A percentile compares a stretch with the other conserved stretches of the same genome.
Conservation (phyloP, 2,113 vertebrate genomes). For the Dipodomys spectabilis region DNA sequence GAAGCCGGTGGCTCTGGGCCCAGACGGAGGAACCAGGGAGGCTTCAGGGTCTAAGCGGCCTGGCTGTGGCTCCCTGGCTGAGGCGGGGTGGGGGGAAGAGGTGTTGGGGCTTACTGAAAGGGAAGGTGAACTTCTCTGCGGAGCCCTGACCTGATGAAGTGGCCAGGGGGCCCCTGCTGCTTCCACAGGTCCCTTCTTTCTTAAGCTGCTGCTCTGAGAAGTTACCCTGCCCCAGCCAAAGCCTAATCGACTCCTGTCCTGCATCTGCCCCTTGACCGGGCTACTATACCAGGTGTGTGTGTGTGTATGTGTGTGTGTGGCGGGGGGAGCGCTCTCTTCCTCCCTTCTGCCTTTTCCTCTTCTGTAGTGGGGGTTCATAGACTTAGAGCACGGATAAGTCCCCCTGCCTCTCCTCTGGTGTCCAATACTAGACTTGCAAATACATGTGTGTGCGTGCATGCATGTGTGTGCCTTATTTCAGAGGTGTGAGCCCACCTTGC, state of each 20-base stretch:
- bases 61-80: not conserved
- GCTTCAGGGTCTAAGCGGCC: not conserved
- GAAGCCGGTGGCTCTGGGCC: not conserved
- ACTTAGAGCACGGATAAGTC: accelerated
- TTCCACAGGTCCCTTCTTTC: not conserved
- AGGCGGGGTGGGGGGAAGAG: not conserved
- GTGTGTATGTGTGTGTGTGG: too few relatives aligned
- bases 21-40: not conserved
- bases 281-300: accelerated
- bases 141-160: not conserved
- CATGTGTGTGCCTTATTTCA: not conserved
- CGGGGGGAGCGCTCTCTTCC: too few relatives aligned
- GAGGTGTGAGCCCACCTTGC: not conserved
- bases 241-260: accelerated
- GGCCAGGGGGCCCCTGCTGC: too few relatives aligned
- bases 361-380: not conserved
- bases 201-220: not conserved
- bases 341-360: too few relatives aligned
- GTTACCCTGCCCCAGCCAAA: not conserved
- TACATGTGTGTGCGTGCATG: not conserved
- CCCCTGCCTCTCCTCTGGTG: accelerated
- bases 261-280: accelerated
- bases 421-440: not conserved
- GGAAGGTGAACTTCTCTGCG: not conserved
- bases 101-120: not conserved